A percentile compares a stretch with the other conserved stretches of the same genome.
Conservation (phyloP, 2,113 vertebrate species). For the Saccopteryx bilineata region DNA sequence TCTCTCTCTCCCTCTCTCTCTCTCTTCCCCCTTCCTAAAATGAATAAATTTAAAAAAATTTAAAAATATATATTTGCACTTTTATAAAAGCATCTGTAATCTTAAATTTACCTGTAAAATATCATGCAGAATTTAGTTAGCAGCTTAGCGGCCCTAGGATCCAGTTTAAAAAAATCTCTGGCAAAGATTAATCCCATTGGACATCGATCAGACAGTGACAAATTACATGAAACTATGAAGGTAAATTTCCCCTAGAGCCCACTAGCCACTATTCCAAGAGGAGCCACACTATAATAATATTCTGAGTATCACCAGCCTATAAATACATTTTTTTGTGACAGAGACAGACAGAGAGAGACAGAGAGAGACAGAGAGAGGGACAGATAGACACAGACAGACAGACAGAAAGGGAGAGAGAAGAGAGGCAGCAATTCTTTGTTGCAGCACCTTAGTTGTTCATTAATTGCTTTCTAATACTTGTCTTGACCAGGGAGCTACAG, state of each 20-base stretch:
- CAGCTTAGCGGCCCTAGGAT: background rate
- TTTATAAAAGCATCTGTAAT: background rate
- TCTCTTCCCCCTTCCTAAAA: too few species aligned
- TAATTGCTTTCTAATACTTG: too few species aligned
- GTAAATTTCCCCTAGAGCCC: background rate
- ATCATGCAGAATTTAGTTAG: background rate
- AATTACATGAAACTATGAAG: slow-evolving; percentile 21
- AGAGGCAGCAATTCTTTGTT: too few species aligned
- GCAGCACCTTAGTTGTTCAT: too few species aligned
- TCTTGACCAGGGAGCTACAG: too few species aligned
- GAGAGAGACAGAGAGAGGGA: too few species aligned
- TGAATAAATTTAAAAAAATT: background rate
- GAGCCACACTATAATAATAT: background rate
- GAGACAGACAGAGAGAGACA: background rate
- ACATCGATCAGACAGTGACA: background rate
- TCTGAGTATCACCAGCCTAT: background rate
- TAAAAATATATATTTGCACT: background rate
- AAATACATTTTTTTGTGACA: background rate
- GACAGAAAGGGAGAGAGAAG: too few species aligned
- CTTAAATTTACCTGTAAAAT: background rate
- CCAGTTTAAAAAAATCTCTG: background rate
- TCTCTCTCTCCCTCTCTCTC: too few species aligned
- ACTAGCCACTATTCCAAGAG: background rate
- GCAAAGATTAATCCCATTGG: background rate
- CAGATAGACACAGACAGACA: too few species aligned